Evolutionary conservation across 1,140 invertebrate species (phyloP).

Genomic region (Cyclargus thomasi): DNA sequence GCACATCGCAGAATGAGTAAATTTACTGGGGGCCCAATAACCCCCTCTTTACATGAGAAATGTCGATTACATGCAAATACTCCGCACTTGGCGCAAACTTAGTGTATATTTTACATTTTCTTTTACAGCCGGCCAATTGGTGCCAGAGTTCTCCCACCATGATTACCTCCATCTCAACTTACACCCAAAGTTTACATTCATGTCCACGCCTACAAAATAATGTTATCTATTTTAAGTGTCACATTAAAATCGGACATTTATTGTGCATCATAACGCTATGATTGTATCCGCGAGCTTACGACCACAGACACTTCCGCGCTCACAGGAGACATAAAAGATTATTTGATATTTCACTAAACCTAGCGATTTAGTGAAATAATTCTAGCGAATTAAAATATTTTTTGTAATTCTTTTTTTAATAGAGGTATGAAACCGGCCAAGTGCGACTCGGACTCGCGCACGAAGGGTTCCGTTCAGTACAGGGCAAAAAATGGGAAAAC

Average conservation of each 20-base stretch:
- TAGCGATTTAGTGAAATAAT: too few species aligned
- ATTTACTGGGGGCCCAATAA: too few species aligned
- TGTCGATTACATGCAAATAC: too few species aligned
- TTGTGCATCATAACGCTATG: background rate
- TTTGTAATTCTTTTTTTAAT: too few species aligned
- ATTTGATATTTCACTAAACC: background rate
- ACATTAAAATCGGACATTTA: slow-evolving; percentile 7
- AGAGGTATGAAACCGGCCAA: too few species aligned
- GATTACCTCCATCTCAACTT: background rate
- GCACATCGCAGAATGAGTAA: too few species aligned
- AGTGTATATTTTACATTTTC: background rate
- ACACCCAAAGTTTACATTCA: background rate
- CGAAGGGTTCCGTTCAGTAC: too few species aligned
- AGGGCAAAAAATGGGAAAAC: too few species aligned
- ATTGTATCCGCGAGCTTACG: slow-evolving; percentile 5
- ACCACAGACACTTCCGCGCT: background rate
- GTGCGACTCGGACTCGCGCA: too few species aligned
- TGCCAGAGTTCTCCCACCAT: background rate
- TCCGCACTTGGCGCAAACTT: background rate
- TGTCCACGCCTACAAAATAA: background rate
- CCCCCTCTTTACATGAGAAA: too few species aligned
- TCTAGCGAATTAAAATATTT: too few species aligned
- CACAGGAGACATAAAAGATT: background rate
- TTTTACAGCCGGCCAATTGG: background rate
- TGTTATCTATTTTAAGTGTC: background rate